A percentile compares a stretch with the other conserved stretches of the same genome.
These are phyloP conservation scores for Drosophila kanekoi DNA, from an alignment of 2,888 invertebrate species.

Conservation along the genomic window DNA sequence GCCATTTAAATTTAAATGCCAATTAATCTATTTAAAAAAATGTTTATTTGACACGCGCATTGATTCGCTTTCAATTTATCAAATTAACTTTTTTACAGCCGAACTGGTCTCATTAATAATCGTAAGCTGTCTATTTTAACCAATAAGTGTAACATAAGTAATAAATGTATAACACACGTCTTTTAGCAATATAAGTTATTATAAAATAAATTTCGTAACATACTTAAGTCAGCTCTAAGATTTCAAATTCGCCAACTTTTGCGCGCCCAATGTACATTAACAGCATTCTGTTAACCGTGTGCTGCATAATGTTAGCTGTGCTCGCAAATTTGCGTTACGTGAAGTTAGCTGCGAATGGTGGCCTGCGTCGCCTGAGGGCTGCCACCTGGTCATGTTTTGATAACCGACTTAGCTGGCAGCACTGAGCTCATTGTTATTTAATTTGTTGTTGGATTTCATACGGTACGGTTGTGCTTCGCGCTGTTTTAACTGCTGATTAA, in stretches of 20 bases:
- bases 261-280: conserved; percentile 22
- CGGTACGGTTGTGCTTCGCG: conserved; percentile 52
- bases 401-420: conserved; percentile 24
- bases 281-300: conserved; percentile 17
- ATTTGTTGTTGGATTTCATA: conserved; percentile 60
- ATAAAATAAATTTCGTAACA: conserved; percentile 18
- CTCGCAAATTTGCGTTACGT: conserved; percentile 23
- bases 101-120: conserved; percentile 35
- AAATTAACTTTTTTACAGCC: background rate
- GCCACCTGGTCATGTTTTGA: conserved; percentile 24
- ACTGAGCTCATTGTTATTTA: conserved; percentile 35
- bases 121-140: conserved; percentile 38
- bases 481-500: conserved; percentile 22
- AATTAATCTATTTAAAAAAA: background rate
- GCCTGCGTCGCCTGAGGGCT: background rate
- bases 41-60: too few species aligned
- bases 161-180: conserved; percentile 13
- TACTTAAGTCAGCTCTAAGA: background rate
- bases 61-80: background rate
- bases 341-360: conserved; percentile 28
- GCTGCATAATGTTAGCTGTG: conserved; percentile 4
- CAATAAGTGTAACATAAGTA: conserved; percentile 26
- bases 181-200: conserved; percentile 23
- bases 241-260: conserved; percentile 11
- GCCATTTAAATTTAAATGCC: conserved; percentile 16